Base-by-base conservation (phyloP, 2,888 invertebrate species). In the Micoletzkya japonica region DNA sequence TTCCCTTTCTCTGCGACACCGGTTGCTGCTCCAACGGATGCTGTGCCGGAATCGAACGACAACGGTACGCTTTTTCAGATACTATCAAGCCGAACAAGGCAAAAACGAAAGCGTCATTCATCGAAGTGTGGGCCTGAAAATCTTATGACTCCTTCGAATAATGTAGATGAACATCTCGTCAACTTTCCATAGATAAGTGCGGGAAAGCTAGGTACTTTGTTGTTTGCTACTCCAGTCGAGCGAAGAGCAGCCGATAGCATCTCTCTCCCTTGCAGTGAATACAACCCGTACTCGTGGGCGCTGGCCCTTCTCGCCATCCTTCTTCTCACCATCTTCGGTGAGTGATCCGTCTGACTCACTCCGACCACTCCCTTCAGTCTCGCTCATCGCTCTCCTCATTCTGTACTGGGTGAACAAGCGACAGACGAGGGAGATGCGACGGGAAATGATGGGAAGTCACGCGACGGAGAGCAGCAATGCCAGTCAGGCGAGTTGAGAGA, bases 1-100 rank as follows among this genome's bases (percentile, higher is more conserved):
- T 82, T 30, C 80, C 81, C 10, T 81, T 80, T 54, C 63, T 81
- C 36, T 82, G 82, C 49, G 78, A 81, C 30, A 72, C 81, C 32
- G 82, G 82, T 26, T 82, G 82, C 70, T 82, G 82, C 50, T 71
- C 74, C 26, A 76, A 77, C 54, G 82, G 82, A 10, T 82, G 82
- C 66, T 82, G 82, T 54, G 77, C 77, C 1, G 74, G 77, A 28
- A 78, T 75, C 1, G 80, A 82, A 70, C 63, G 79, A n/a, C 77
- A 78, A 17, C 74, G 77, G 80, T 81, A 61, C 64, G 75, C n/a
- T 24, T 28, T 61, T 14, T 44, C 20, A 20, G 44, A 44, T 44
- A n/a, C n/a, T n/a, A n/a, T n/a, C n/a, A n/a, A n/a, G n/a, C n/a
- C n/a, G n/a, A n/a, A n/a, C n/a, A n/a, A n/a, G n/a, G n/a, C n/a